Base-by-base conservation (phyloP, 2,888 invertebrate genomes). In the Leptinotarsa haldemani region DNA sequence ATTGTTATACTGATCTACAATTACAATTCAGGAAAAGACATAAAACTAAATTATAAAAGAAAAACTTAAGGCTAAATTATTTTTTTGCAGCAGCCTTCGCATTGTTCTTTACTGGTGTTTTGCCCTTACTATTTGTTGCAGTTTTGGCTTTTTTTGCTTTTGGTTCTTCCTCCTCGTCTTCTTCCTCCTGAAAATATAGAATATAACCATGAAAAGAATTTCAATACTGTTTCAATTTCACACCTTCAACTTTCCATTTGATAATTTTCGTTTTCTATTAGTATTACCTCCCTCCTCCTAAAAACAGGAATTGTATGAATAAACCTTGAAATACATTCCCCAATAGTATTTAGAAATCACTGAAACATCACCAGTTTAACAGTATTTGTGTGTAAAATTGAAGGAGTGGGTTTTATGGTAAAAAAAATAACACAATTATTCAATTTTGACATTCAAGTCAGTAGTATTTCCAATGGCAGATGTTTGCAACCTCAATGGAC, bases 81-180 rank as follows among this genome's bases (percentile, higher is more conserved):
- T 94, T 93, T 46, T 75, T 77, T 64, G 73, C 71, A 20, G 50
- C 48, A 90, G 93, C 93, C 87, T 92, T 92, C 82, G 82, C 80
- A 74, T 84, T 85, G 78, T 86, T 87, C 82, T 87, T 90, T 81
- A 92, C 91, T 73, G 91, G 89, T 74, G 90, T 89, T 88, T 93
- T 93, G 84, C 92, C 93, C 88, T 93, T 93, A 84, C 92, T 92
- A 88, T 92, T 92, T 83, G 92, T 91, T 87, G 93, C 88, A 89
- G 94, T 94, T 87, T 92, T 91, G 85, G 93, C 93, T 88, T 94
- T 94, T 88, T 92, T 93, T 77, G 82, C 82, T 88, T 94, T 94
- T 82, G 94, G 93, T 87, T 93, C 93, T 56, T 93, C 93, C 25
- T 94, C 94, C 77, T 94, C 94, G 25, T 93, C 93, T 71, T 93